phyloP scores from a whole-genome alignment of 2,113 vertebrate species.

The Stegastes partitus region DNA sequence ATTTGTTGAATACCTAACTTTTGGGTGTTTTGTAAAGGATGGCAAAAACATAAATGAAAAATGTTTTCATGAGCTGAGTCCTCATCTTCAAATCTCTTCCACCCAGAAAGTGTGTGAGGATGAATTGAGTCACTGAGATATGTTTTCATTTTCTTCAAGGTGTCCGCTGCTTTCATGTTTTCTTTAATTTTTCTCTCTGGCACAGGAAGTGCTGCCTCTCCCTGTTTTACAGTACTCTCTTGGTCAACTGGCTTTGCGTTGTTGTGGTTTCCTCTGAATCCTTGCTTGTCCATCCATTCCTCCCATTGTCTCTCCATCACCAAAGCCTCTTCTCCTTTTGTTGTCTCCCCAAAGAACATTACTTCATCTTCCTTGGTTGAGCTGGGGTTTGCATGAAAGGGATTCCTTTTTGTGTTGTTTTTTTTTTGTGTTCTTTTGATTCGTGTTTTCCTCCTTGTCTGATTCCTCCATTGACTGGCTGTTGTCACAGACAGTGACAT shows the following conservation, averaged over 20 bases:
- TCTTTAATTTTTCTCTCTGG: neutral
- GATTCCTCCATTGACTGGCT: neutral
- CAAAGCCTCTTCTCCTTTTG: neutral
- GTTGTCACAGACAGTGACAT: neutral
- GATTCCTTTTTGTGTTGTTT: no score
- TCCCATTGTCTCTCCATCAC: conserved; percentile 18
- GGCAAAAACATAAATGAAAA: neutral
- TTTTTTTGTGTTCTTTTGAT: no score
- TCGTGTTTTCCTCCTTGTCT: neutral
- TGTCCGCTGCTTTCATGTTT: neutral
- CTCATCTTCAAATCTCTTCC: conserved; percentile 29
- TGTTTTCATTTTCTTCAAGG: neutral
- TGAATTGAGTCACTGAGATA: neutral
- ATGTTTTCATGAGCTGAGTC: neutral
- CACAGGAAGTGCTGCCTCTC: neutral
- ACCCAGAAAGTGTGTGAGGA: neutral
- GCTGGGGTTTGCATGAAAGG: neutral
- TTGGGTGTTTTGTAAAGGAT: neutral
- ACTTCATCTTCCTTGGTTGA: neutral
- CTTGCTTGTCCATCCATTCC: conserved; percentile 41
- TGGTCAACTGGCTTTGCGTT: neutral
- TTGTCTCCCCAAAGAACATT: no score
- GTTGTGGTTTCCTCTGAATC: neutral
- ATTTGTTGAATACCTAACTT: neutral
- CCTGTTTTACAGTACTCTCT: neutral